A percentile compares a stretch with the other conserved stretches of the same genome.
These are phyloP conservation scores for Camelus bactrianus DNA, from an alignment of 2,113 vertebrate genomes.

Conservation along the genomic window DNA sequence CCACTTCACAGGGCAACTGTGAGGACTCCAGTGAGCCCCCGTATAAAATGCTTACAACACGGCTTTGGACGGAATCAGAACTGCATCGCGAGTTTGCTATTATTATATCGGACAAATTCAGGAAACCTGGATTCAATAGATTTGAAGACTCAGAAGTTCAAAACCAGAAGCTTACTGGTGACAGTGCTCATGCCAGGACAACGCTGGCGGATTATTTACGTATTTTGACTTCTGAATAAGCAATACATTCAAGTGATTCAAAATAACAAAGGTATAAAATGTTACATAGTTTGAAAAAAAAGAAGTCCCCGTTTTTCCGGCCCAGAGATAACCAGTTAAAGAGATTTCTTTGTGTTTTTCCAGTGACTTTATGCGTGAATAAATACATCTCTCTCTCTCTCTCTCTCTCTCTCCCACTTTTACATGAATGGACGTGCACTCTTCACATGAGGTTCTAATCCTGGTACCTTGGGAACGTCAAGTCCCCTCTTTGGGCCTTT, in stretches of 20 bases:
- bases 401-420: background rate
- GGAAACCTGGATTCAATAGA: background rate
- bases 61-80: fast-evolving
- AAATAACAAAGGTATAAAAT: background rate
- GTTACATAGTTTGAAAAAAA: background rate
- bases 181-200: background rate
- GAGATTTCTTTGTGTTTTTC: background rate
- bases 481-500: background rate
- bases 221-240: background rate
- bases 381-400: background rate
- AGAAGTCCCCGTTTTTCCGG: background rate
- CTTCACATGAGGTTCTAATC: background rate
- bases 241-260: background rate
- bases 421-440: background rate
- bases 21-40: background rate
- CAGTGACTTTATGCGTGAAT: background rate
- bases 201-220: background rate
- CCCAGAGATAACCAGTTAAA: background rate
- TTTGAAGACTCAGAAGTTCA: background rate
- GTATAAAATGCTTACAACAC: background rate
- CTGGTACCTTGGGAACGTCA: background rate
- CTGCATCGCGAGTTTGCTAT: background rate
- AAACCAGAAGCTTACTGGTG: background rate
- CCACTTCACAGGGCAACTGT: background rate
- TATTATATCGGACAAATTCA: too few species aligned